Conservation (phyloP, 2,113 vertebrate genomes). For the Strix uralensis region DNA sequence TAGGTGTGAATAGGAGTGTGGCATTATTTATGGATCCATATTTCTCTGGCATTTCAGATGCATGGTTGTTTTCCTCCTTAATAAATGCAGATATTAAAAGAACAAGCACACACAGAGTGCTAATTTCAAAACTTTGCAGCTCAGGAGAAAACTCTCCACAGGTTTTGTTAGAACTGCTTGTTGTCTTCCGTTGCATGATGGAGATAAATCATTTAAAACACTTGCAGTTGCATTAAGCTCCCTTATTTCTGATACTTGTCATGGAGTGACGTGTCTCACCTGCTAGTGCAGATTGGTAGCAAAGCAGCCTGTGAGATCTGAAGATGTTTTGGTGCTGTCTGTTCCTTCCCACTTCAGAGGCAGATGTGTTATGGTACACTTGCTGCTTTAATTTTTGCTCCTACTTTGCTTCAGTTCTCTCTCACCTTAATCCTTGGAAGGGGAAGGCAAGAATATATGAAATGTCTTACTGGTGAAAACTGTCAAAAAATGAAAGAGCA, state of each 20-base stretch:
- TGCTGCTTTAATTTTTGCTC: conserved; percentile 48
- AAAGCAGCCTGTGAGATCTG: conserved; percentile 42
- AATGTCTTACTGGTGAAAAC: not conserved
- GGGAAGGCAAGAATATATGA: not conserved
- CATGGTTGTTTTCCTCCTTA: conserved; percentile 53
- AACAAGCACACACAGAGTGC: conserved; percentile 17
- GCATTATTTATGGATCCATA: conserved; percentile 62
- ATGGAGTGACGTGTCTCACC: conserved; percentile 29
- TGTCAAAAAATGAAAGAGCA: not conserved
- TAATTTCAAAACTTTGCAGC: conserved; percentile 54
- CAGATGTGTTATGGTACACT: conserved; percentile 1
- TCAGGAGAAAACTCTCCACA: conserved; percentile 9
- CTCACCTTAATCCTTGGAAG: not conserved
- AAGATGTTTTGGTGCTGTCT: conserved; percentile 33
- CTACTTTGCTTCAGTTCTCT: conserved; percentile 9
- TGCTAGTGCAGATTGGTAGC: conserved; percentile 23
- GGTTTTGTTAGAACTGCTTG: conserved; percentile 2
- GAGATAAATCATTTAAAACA: not conserved
- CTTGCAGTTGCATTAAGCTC: conserved; percentile 7
- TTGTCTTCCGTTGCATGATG: not conserved
- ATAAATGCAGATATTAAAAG: conserved; percentile 55
- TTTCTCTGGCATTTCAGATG: conserved; percentile 63
- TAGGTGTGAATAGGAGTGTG: conserved; percentile 44
- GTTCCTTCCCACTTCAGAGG: conserved; percentile 19
- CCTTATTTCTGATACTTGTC: conserved; percentile 34